A percentile compares a stretch with the other conserved stretches of the same genome.
Evolutionary conservation across 2,888 invertebrate genomes (phyloP).

Genomic region (Caenorhabditis auriculariae): DNA sequence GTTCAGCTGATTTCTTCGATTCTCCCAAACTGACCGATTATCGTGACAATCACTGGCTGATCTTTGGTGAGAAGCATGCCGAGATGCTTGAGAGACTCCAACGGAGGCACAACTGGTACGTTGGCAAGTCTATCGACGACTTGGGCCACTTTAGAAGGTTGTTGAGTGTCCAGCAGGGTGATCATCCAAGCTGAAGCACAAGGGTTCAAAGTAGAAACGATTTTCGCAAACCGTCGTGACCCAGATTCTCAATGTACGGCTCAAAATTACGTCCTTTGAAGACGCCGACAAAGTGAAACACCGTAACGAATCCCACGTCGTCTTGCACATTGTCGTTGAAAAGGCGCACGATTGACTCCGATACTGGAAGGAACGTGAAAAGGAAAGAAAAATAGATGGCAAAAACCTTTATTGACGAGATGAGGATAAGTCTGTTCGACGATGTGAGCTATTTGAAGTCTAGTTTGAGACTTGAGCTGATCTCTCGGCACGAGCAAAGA

Average conservation of each 20-base stretch:
- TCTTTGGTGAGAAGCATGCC: constrained; percentile 42
- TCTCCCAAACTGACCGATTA: constrained; percentile 17
- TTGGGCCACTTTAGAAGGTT: constrained; percentile 38
- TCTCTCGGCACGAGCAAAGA: constrained; percentile 51
- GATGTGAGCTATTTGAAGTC: constrained; percentile 39
- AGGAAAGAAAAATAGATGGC: constrained; percentile 3
- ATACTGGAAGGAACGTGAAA: constrained; percentile 24
- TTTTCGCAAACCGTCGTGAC: constrained; percentile 26
- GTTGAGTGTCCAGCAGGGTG: constrained; percentile 42
- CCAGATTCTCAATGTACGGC: constrained; percentile 44
- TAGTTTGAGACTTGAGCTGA: constrained; percentile 32
- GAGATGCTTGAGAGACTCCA: constrained; percentile 57
- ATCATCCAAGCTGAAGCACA: constrained; percentile 56
- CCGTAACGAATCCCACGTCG: constrained; percentile 14
- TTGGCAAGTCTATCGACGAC: constrained; percentile 52
- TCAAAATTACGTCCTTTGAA: constrained; percentile 44
- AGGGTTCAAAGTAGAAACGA: neutral
- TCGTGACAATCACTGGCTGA: constrained; percentile 16
- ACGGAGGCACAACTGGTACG: constrained; percentile 61
- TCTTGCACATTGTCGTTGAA: constrained; percentile 27
- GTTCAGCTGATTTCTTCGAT: constrained; percentile 2
- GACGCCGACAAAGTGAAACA: constrained; percentile 47
- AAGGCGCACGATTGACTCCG: constrained; percentile 38
- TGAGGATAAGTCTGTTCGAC: constrained; percentile 42
- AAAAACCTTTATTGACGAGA: constrained; percentile 39